Base-by-base conservation (phyloP, 2,113 vertebrate species). In the Pangasianodon gigas region DNA sequence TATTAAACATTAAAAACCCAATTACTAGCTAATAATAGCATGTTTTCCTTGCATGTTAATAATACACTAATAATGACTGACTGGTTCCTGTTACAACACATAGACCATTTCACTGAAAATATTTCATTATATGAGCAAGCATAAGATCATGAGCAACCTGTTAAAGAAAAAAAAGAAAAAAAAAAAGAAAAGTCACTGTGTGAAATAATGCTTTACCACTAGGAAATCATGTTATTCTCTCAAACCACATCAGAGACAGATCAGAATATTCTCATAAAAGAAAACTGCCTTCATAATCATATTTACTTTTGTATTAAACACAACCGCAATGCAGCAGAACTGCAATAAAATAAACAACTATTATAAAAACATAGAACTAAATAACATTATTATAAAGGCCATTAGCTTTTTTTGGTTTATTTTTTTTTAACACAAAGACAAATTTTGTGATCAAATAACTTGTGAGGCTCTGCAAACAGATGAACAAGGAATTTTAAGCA, bases 341-440 rank as follows among this genome's bases (percentile, higher is more conserved):
- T 41, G 32, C 19, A 79, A 48, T 24, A 8, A 13, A 52, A 7
- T 32, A n/a, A 54, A 54, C 18, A 24, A 26, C 1, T 77, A 21
- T 19, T 32, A 44, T 6, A 75, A 44, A 75, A 75, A 44, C 74
- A 74, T 74, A 24, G 32, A 44, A 79, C 24, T 75, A 44, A 51
- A 6, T 14, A 24, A 37, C 4, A n/a, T 52, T 52, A 29, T 80
- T 52, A 52, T 81, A 29, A 79, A 79, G 75, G 24, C 46, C 10
- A 51, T 29, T 51, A 14, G 13, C 10, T 6, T 1, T 79, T 65
- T n/a, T 69, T 32, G 2, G 4, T 79, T 67, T 77, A 54, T 77
- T 90, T 67, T 88, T 88, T 60, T 69, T 88, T 26, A 71, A 83
- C 41, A 87, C 44, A 44, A 54, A 21, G 26, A 69, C 71, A 71